A percentile compares a stretch with the other conserved stretches of the same genome.
Conservation (phyloP, 2,888 invertebrate species). For the Ophioninae sp. region DNA sequence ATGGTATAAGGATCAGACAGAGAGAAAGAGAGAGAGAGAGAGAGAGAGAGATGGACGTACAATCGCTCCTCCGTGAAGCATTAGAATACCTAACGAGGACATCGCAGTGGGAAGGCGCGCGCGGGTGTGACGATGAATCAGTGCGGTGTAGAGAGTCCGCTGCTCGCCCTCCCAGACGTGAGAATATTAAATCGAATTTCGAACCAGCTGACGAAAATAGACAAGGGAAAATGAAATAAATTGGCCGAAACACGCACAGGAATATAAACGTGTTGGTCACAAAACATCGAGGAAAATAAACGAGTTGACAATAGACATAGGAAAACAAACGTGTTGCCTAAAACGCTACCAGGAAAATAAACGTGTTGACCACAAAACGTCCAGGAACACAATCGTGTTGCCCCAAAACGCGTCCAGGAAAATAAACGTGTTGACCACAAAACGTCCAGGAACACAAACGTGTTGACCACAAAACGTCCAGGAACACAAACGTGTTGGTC, state of each 20-base stretch:
- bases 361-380: too few relatives aligned
- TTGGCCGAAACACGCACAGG: conserved; percentile 10
- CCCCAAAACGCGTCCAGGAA: too few relatives aligned
- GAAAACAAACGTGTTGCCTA: too few relatives aligned
- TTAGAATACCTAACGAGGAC: conserved; percentile 81
- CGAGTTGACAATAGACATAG: too few relatives aligned
- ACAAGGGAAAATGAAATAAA: too few relatives aligned
- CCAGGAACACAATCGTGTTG: too few relatives aligned
- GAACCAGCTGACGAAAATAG: conserved; percentile 67
- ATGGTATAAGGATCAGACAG: conserved; percentile 8
- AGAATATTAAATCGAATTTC: conserved; percentile 78
- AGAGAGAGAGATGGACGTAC: conserved; percentile 26
- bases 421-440: too few relatives aligned
- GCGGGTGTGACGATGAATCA: conserved; percentile 81
- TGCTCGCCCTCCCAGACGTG: conserved; percentile 68
- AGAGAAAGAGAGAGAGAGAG: conserved; percentile 5
- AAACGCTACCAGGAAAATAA: too few relatives aligned
- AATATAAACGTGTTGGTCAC: neutral
- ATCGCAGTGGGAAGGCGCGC: conserved; percentile 75
- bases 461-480: too few relatives aligned
- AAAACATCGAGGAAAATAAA: too few relatives aligned
- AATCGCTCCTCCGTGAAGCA: conserved; percentile 65
- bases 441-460: too few relatives aligned
- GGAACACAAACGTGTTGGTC: too few relatives aligned
- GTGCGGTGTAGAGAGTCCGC: conserved; percentile 70